phyloP scores from a whole-genome alignment of 2,113 vertebrate species.

The Spea multiplicata region DNA sequence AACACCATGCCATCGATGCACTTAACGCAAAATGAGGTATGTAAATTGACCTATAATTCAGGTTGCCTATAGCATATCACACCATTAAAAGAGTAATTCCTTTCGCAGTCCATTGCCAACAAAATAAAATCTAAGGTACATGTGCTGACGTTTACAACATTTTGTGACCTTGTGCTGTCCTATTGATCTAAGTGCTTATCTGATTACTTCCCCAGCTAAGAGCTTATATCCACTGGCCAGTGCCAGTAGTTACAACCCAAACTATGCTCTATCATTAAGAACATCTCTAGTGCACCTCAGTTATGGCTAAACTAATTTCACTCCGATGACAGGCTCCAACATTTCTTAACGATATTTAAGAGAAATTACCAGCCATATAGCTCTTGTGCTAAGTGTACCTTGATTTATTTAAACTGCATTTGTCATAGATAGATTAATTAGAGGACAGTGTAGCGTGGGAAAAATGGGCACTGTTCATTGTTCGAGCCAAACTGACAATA shows the following conservation, averaged over 20 bases:
- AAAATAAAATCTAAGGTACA: constrained; percentile 39
- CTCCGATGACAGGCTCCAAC: not conserved
- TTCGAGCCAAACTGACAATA: too few relatives aligned
- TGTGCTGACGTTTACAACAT: constrained; percentile 38
- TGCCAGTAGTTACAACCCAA: not conserved
- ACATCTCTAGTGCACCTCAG: not conserved
- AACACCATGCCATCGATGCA: constrained; percentile 15
- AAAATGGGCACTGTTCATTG: too few relatives aligned
- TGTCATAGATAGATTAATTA: too few relatives aligned
- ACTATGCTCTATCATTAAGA: not conserved
- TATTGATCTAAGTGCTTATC: constrained; percentile 42
- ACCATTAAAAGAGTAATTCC: constrained; percentile 42
- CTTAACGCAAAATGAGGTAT: constrained; percentile 25
- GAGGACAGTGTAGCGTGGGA: too few relatives aligned
- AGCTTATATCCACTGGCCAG: constrained; percentile 19
- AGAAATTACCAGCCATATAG: too few relatives aligned
- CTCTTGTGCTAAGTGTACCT: too few relatives aligned
- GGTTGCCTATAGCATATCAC: constrained; percentile 22
- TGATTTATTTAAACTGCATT: too few relatives aligned
- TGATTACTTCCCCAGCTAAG: constrained; percentile 30
- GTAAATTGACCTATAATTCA: constrained; percentile 43
- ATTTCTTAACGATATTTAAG: too few relatives aligned
- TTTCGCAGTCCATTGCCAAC: constrained; percentile 26
- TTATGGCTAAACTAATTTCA: not conserved
- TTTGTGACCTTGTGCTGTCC: constrained; percentile 34